These are phyloP conservation scores for Bombus waltoni DNA, from an alignment of 1,140 invertebrate genomes.

Conservation along the genomic window DNA sequence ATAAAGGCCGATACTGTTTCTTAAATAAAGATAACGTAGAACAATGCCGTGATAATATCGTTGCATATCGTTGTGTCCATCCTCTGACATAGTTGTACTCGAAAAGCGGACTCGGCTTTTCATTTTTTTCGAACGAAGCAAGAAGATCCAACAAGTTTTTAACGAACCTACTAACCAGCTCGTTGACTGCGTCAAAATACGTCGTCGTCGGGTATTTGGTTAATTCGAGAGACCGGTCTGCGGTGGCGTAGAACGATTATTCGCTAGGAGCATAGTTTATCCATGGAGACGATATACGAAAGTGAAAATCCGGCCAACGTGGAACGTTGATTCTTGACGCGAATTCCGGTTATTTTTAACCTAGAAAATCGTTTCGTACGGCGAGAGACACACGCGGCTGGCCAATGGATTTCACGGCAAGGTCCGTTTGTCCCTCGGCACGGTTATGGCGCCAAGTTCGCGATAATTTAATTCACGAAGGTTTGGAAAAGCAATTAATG, in stretches of 20 bases:
- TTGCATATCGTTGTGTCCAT: neutral
- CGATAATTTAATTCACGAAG: slow-evolving; percentile 51
- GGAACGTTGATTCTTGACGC: neutral
- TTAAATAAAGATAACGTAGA: no score
- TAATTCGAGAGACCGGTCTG: neutral
- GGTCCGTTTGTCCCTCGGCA: no score
- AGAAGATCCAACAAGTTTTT: neutral
- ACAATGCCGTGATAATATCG: neutral
- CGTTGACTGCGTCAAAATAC: slow-evolving; percentile 2
- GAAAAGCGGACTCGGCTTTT: neutral
- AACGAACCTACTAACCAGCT: neutral
- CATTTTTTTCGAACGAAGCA: neutral
- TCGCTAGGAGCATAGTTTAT: neutral
- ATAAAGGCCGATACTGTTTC: no score
- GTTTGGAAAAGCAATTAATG: slow-evolving; percentile 56
- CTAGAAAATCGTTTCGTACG: neutral
- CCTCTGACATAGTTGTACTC: neutral
- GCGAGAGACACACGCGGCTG: neutral
- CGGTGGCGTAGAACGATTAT: neutral
- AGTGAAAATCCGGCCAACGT: neutral
- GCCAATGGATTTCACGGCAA: neutral
- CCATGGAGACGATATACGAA: neutral
- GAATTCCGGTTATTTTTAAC: slow-evolving; percentile 9
- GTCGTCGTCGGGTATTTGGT: neutral
- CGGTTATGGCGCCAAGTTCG: slow-evolving; percentile 28